Base-by-base conservation (phyloP, 2,113 vertebrate genomes). In the Sula dactylatra region DNA sequence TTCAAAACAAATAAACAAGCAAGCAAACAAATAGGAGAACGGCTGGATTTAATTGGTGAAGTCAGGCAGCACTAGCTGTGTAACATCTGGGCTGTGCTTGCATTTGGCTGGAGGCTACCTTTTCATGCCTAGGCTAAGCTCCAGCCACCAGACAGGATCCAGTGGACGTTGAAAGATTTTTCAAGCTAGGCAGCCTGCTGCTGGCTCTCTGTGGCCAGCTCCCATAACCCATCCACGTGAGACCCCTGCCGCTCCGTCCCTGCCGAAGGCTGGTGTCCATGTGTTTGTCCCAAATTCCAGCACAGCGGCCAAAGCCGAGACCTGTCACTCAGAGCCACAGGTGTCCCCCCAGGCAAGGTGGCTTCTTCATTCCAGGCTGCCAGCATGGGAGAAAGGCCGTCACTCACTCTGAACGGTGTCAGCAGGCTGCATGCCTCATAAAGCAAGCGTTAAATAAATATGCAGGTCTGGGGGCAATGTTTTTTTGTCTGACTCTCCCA, bases 261-360 rank as follows among this genome's bases (percentile, higher is more conserved):
- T 40, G 19, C 31, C 4, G 6, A 76, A 17, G 62, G 18, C 2
- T 6, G 10, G 9, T 18, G 31, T 44, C 83, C 70, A 16, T 26
- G 29, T 50, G 25, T 78, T 94, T 86, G 50, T 59, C 64, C 74
- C 52, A 70, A 72, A 97, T 97, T 93, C 87, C 95, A 96, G 72
- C 0, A 0, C 6, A 18, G n/a, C 3, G 0, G 34, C 69, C 22
- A 15, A 84, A 96, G 93, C 58, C 10, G 78, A 80, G 16, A n/a
- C 71, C 88, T 82, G 79, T 96, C 90, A 66, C 54, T 72, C 88
- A 50, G 67, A 94, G 74, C 59, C 42, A 10, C 4, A 4, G 64
- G 86, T 76, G 58, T 65, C 20, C 34, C 86, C 52, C 29, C 8
- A 4, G 77, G 79, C n/a, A 70, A 96, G 73, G 40, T 50, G 56